These are phyloP conservation scores for Blera fallax DNA, from an alignment of 2,888 invertebrate species.

Conservation along the genomic window DNA sequence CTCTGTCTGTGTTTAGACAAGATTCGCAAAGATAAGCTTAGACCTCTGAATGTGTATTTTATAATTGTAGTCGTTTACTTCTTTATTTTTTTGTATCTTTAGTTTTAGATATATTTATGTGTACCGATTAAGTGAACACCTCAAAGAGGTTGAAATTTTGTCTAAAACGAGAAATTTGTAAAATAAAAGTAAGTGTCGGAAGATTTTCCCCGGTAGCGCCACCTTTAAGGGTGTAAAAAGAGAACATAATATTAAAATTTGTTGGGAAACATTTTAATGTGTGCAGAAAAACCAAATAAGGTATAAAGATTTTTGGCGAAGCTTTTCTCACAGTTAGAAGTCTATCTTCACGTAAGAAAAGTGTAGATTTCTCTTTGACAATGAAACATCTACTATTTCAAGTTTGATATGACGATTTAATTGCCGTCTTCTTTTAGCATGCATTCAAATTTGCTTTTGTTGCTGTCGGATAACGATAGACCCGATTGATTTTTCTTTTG, in stretches of 20 bases:
- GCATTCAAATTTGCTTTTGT: too few species aligned
- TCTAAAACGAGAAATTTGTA: conserved; percentile 3
- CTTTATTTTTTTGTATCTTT: conserved; percentile 35
- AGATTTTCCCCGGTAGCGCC: background rate
- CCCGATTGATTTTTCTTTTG: too few species aligned
- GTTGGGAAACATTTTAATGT: background rate
- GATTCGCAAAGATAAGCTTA: conserved; percentile 60
- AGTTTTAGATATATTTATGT: conserved; percentile 66
- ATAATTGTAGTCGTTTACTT: conserved; percentile 45
- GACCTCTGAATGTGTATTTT: conserved; percentile 70
- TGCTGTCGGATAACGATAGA: too few species aligned
- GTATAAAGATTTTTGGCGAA: background rate
- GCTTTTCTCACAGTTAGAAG: too few species aligned
- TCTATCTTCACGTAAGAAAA: too few species aligned
- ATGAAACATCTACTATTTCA: too few species aligned
- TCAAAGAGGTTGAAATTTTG: conserved; percentile 57
- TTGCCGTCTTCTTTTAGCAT: too few species aligned
- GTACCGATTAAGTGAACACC: conserved; percentile 55
- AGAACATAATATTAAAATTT: background rate
- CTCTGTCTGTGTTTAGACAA: conserved; percentile 35
- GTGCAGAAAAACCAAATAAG: background rate
- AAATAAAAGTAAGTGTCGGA: background rate
- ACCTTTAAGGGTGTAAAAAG: background rate
- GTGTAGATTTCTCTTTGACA: too few species aligned
- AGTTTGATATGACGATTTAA: too few species aligned